Conservation (phyloP, 2,113 vertebrate species). For the human (Homo sapiens) region GRCh38 chr4:98256501-98257000, state of each 20-base stretch:
- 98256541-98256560: no score
- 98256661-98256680: background rate
- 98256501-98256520: no score
- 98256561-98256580: no score
- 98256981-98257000: no score
- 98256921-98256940: no score
- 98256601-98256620: background rate
- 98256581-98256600: no score
- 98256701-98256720: background rate
- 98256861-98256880: no score
- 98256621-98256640: background rate
- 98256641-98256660: background rate
- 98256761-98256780: constrained; percentile 11
- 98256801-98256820: background rate
- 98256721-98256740: background rate
- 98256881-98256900: no score
- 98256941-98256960: no score
- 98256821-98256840: background rate
- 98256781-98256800: background rate
- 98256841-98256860: background rate
- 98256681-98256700: background rate
- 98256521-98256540: no score
- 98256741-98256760: background rate
- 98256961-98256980: no score
- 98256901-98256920: no score